A percentile compares a stretch with the other conserved stretches of the same genome.
Evolutionary conservation across 2,888 invertebrate genomes (phyloP).

Genomic region (Yponomeuta cagnagella): DNA sequence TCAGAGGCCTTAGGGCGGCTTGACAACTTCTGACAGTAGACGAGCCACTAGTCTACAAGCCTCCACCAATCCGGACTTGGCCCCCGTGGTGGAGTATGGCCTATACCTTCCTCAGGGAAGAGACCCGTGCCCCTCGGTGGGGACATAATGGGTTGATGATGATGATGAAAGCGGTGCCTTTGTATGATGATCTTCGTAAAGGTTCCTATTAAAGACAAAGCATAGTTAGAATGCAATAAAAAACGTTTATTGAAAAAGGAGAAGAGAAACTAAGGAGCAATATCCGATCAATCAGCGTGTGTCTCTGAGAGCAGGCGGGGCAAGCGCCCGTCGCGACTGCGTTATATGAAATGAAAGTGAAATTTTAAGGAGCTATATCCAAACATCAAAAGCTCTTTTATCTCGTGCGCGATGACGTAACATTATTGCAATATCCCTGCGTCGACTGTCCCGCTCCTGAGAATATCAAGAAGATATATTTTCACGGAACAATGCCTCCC

Average conservation of each 20-base stretch:
- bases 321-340: constrained; percentile 25
- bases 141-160: no score
- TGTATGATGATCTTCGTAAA: no score
- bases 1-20: no score
- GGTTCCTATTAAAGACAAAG: no score
- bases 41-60: no score
- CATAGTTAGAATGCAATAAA: background rate
- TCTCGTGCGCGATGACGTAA: constrained; percentile 57
- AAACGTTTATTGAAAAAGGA: background rate
- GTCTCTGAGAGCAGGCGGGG: constrained; percentile 13
- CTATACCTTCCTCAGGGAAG: no score
- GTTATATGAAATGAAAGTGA: constrained; percentile 38
- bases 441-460: constrained; percentile 51
- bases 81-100: no score
- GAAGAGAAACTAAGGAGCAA: background rate
- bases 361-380: constrained; percentile 57
- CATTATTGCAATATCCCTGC: constrained; percentile 68
- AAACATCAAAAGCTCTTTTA: constrained; percentile 62
- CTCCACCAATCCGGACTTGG: no score
- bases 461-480: constrained; percentile 73
- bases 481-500: constrained; percentile 71
- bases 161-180: no score
- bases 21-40: no score
- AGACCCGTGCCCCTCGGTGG: no score
- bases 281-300: constrained; percentile 10